Evolutionary conservation across 2,888 invertebrate species (phyloP).

Genomic region (Andrena minutula): DNA sequence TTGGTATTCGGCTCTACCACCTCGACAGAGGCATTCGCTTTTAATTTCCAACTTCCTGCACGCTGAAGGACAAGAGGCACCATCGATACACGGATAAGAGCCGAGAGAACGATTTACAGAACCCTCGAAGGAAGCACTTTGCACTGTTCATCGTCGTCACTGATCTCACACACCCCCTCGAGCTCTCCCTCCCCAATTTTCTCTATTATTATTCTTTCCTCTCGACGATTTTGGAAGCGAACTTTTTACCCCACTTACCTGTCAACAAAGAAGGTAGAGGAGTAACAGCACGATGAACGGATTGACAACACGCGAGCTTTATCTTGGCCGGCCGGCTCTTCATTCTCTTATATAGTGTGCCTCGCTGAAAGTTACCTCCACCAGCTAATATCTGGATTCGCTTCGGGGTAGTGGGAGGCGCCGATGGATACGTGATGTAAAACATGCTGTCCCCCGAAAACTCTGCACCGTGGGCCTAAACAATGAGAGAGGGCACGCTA

Average conservation of each 20-base stretch:
- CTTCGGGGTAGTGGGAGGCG: constrained; percentile 70
- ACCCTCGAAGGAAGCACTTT: constrained; percentile 35
- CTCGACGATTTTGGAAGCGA: not conserved
- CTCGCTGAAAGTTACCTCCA: constrained; percentile 84
- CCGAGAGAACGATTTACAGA: not conserved
- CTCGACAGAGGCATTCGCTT: not conserved
- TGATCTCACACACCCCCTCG: constrained; percentile 11
- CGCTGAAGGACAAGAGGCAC: not conserved
- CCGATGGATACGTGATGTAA: constrained; percentile 15
- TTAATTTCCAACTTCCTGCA: not conserved
- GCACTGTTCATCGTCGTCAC: constrained; percentile 48
- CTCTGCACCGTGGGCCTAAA: not conserved
- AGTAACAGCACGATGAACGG: constrained; percentile 74
- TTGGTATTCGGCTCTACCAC: constrained; percentile 1
- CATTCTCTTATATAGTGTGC: constrained; percentile 84
- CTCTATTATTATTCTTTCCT: too few species aligned
- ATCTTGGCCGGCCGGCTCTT: constrained; percentile 81
- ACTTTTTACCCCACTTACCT: constrained; percentile 69
- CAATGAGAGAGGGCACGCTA: not conserved
- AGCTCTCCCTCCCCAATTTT: not conserved
- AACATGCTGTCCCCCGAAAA: constrained; percentile 30
- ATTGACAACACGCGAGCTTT: constrained; percentile 82
- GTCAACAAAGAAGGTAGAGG: constrained; percentile 70
- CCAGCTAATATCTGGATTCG: constrained; percentile 74
- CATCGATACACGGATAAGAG: constrained; percentile 24